Evolutionary conservation across 2,888 invertebrate species (phyloP), one percentile per base, ranked within the genome.

Genomic region (Drosophila parthenogenetica): DNA sequence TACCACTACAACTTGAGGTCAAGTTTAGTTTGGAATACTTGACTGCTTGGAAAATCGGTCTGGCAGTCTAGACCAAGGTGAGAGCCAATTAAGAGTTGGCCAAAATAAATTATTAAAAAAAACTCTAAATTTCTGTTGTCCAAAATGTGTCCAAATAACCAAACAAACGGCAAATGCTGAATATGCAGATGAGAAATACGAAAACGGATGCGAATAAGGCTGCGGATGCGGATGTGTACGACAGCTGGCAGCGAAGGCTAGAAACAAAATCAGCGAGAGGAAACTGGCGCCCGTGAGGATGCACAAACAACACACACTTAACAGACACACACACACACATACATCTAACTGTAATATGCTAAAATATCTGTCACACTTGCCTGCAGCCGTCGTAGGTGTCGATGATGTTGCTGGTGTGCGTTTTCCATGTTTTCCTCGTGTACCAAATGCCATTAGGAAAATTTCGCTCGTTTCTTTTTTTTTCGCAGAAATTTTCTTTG

Each of bases 381-480:
- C 49, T 62, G 73, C 69, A 68, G 81, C 50, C 64, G 65, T 60
- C 65, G 68, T 66, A 57, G 77, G 77, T 74, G 74, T 67, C 35
- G 51, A 53, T 70, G 51, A 49, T 70, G 74, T 54, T 73, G 77
- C 19, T 63, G 58, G 68, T 54, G 67, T 37, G 65, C 60, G 53
- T 51, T 58, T 25, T 58, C 48, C 53, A 43, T 62, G 73, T 69
- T 74, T 54, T 76, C 72, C 63, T 69, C 71, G 62, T 74, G 70
- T 73, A 70, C 57, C 71, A 77, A 81, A 86, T 83, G 83, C 73
- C 82, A 86, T 87, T 87, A 84, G 81, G 79, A 86, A 79, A 80
- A 71, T 80, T 79, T 68, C 66, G 65, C 22, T 22, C 7, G 25
- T 25, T 25, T 25, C 25, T 51, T 60, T 58, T 48, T 46, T 51